Percentiles rank a stretch among this genome's conserved stretches.
Evolutionary conservation across 2,113 vertebrate species (phyloP).

Genomic region (Pleuronectes platessa): DNA sequence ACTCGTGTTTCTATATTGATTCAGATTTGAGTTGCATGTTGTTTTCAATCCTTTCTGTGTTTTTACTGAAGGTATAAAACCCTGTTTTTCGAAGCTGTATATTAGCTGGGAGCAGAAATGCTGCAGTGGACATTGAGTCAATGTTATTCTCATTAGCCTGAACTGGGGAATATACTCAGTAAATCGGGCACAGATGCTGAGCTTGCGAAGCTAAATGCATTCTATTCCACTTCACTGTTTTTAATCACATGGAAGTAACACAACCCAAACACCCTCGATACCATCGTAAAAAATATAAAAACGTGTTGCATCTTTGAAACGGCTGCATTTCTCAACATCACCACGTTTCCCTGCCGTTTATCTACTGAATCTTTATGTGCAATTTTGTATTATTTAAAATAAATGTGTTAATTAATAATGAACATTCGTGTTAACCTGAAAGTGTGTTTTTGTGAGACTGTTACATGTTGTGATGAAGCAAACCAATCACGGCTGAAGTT

Average conservation of each 20-base stretch:
- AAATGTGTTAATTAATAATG: background rate
- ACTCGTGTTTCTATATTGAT: background rate
- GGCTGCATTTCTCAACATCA: no score
- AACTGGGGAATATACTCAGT: background rate
- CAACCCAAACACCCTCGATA: background rate
- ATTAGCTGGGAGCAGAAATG: background rate
- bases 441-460: slow-evolving; percentile 21
- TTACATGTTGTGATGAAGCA: slow-evolving; percentile 17
- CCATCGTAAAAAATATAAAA: background rate
- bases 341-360: no score
- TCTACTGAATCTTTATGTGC: no score
- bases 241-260: background rate
- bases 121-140: background rate
- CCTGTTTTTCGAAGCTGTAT: background rate
- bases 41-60: background rate
- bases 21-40: background rate
- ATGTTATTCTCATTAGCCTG: background rate
- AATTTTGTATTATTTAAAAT: background rate
- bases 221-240: background rate
- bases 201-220: background rate
- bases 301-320: background rate
- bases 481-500: slow-evolving; percentile 25
- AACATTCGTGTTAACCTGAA: slow-evolving; percentile 10
- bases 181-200: background rate
- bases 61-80: background rate